These are phyloP conservation scores for Agonum fuliginosum DNA, from an alignment of 2,888 invertebrate species.

Conservation along the genomic window DNA sequence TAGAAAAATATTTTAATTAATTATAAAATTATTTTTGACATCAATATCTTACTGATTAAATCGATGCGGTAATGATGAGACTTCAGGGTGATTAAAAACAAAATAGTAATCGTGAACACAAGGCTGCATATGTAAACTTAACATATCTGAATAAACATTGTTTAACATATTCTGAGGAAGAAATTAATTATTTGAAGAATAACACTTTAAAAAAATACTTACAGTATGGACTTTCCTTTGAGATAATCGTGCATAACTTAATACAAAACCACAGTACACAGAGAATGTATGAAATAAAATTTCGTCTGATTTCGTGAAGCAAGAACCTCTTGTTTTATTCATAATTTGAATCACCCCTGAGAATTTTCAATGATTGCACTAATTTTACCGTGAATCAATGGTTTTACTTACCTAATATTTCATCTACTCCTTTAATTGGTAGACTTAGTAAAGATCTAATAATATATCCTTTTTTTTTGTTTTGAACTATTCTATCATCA, in stretches of 20 bases:
- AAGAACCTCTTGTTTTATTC: constrained; percentile 74
- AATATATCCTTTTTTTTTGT: constrained; percentile 75
- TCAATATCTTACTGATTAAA: constrained; percentile 72
- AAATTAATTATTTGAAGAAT: constrained; percentile 53
- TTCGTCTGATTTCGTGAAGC: constrained; percentile 76
- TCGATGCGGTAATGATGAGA: constrained; percentile 71
- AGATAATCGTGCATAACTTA: constrained; percentile 76
- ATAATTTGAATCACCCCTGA: constrained; percentile 77
- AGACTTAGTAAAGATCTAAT: constrained; percentile 76
- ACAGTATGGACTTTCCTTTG: constrained; percentile 74
- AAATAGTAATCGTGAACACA: constrained; percentile 75
- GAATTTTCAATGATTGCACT: constrained; percentile 43
- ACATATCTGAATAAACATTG: constrained; percentile 72
- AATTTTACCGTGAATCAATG: background rate
- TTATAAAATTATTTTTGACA: background rate
- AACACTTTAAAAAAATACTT: constrained; percentile 60
- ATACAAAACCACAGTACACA: constrained; percentile 76
- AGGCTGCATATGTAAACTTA: constrained; percentile 74
- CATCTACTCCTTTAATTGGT: constrained; percentile 74
- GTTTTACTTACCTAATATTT: constrained; percentile 72
- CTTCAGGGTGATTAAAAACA: constrained; percentile 71
- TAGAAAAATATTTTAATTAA: constrained; percentile 65
- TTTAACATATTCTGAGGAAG: constrained; percentile 71
- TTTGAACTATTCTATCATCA: constrained; percentile 69
- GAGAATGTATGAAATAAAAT: constrained; percentile 76